A percentile compares a stretch with the other conserved stretches of the same genome.
Evolutionary conservation across 2,113 vertebrate genomes (phyloP).

Genomic region (Antigone vipio): DNA sequence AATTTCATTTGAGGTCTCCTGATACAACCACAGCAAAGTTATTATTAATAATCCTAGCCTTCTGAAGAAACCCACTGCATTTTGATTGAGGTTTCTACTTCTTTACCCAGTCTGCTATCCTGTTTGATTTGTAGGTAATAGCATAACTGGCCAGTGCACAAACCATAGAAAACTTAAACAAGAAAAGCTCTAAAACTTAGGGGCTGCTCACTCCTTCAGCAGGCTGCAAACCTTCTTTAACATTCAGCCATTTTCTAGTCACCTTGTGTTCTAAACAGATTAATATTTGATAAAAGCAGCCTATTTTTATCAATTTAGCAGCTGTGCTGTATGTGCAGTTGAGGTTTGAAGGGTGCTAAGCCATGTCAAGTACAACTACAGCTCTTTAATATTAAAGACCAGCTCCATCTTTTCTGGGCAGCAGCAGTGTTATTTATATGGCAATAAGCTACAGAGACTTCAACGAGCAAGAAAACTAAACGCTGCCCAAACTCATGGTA

Average conservation of each 20-base stretch:
- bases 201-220: background rate
- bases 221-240: background rate
- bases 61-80: background rate
- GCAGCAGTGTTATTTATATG: background rate
- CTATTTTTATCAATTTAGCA: background rate
- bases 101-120: background rate
- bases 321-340: background rate
- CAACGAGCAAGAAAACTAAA: background rate
- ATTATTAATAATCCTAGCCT: background rate
- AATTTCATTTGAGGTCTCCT: background rate
- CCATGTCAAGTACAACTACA: background rate
- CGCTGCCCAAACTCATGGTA: background rate
- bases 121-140: background rate
- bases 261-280: background rate
- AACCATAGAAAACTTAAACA: background rate
- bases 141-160: background rate
- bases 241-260: background rate
- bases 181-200: background rate
- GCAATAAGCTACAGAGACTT: background rate
- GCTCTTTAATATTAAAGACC: background rate
- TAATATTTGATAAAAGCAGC: background rate
- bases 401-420: background rate
- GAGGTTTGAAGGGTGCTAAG: background rate
- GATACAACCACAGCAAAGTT: background rate
- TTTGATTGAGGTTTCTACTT: background rate